phyloP scores from a whole-genome alignment of 2,888 invertebrate species.

The Agelastica alni region DNA sequence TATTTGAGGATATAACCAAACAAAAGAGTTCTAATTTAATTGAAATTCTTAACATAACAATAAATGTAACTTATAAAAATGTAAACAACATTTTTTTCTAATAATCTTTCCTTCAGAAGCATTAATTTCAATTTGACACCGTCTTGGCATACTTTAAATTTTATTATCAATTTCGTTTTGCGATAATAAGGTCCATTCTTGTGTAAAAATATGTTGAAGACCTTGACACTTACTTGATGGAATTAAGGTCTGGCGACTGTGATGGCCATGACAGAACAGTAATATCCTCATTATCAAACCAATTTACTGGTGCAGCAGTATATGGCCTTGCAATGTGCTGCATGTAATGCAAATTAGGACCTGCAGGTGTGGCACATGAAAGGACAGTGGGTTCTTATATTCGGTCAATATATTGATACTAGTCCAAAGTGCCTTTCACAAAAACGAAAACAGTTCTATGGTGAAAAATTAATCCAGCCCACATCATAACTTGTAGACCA shows the following conservation, averaged over 20 bases:
- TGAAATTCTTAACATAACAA: not conserved
- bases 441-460: slow-evolving; percentile 6
- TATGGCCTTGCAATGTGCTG: not conserved
- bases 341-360: not conserved
- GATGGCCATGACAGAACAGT: not conserved
- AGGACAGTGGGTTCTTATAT: too few species aligned
- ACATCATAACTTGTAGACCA: slow-evolving; percentile 8
- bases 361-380: not conserved
- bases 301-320: not conserved
- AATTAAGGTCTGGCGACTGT: not conserved
- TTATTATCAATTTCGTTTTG: not conserved
- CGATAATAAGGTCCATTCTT: not conserved
- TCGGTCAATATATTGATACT: too few species aligned
- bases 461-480: slow-evolving; percentile 5
- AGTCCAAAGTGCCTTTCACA: too few species aligned
- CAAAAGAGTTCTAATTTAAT: not conserved
- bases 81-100: too few species aligned
- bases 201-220: not conserved
- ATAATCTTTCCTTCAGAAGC: not conserved
- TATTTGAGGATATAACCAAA: not conserved
- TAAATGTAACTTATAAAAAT: not conserved
- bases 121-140: not conserved
- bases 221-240: not conserved
- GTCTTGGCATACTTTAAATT: not conserved
- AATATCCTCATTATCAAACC: not conserved